A percentile compares a stretch with the other conserved stretches of the same genome.
Evolutionary conservation across 2,888 invertebrate species (phyloP).

Genomic region (Hecatera dysodea): DNA sequence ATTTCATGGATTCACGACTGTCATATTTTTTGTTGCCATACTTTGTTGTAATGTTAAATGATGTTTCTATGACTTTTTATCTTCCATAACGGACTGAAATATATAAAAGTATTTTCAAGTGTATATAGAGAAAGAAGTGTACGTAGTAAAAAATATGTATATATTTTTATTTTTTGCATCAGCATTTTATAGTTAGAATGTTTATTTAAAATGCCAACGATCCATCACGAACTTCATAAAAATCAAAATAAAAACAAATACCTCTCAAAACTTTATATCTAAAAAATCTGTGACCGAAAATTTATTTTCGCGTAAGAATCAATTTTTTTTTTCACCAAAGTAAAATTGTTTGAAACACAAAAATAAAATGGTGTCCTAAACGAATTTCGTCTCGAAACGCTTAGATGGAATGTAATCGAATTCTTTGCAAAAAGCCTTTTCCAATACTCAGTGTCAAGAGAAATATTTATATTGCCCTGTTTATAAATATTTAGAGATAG

Average conservation of each 20-base stretch:
- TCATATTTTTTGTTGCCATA: slow-evolving; percentile 28
- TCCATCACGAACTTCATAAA: slow-evolving; percentile 12
- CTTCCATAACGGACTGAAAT: background rate
- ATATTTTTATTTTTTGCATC: background rate
- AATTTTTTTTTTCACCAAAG: slow-evolving; percentile 58
- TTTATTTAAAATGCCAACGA: background rate
- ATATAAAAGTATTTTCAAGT: background rate
- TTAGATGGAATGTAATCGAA: slow-evolving; percentile 74
- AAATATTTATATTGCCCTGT: slow-evolving; percentile 76
- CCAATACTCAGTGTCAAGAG: slow-evolving; percentile 74
- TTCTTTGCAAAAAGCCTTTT: slow-evolving; percentile 72
- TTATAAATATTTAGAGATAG: slow-evolving; percentile 38
- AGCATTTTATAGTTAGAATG: background rate
- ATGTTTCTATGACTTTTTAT: background rate
- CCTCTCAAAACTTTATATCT: slow-evolving; percentile 35
- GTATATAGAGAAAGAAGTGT: no score
- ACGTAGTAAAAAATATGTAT: no score
- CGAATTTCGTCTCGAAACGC: slow-evolving; percentile 69
- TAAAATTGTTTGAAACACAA: slow-evolving; percentile 70
- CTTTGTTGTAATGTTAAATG: background rate
- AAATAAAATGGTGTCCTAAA: slow-evolving; percentile 66
- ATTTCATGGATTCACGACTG: slow-evolving; percentile 45
- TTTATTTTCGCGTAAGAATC: slow-evolving; percentile 48
- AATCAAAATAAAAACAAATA: slow-evolving; percentile 17
- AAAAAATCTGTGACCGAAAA: slow-evolving; percentile 51